A percentile compares a stretch with the other conserved stretches of the same genome.
These are phyloP conservation scores for Pseudorectes ferrugineus DNA, from an alignment of 2,113 vertebrate species.

Conservation along the genomic window DNA sequence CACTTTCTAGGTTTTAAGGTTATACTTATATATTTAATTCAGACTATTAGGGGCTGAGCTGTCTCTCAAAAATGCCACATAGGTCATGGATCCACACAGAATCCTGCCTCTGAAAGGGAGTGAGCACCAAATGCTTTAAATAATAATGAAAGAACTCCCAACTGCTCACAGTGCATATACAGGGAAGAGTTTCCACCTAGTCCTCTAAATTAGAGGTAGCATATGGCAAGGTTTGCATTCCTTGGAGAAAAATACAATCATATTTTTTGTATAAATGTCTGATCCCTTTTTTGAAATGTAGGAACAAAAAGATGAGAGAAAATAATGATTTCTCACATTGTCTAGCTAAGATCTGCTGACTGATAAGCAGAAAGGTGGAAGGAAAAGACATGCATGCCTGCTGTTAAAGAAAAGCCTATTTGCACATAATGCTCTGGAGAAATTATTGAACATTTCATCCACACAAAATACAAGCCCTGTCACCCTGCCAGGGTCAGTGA, in stretches of 20 bases:
- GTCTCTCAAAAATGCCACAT: background rate
- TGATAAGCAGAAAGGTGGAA: slow-evolving; percentile 56
- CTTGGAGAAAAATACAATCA: background rate
- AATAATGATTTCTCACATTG: slow-evolving; percentile 29
- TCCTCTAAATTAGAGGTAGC: background rate
- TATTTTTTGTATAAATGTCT: background rate
- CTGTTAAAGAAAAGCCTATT: slow-evolving; percentile 58
- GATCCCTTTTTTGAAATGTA: background rate
- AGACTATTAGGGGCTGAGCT: background rate
- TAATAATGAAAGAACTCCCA: background rate
- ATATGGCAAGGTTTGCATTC: background rate
- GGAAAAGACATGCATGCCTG: slow-evolving; percentile 58
- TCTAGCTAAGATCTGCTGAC: slow-evolving; percentile 10
- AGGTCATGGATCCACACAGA: background rate
- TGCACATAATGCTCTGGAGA: slow-evolving; percentile 32
- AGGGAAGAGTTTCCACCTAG: background rate
- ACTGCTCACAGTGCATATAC: background rate
- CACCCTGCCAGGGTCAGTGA: slow-evolving; percentile 60
- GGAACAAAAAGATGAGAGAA: slow-evolving; percentile 2
- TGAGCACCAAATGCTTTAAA: background rate
- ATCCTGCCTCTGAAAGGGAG: background rate
- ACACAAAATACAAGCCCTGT: slow-evolving; percentile 36
- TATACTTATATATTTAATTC: background rate
- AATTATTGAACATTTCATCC: slow-evolving; percentile 56
- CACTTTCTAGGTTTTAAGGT: background rate